Evolutionary conservation across 2,888 invertebrate genomes (phyloP).

Genomic region (Augochlorella aurata): DNA sequence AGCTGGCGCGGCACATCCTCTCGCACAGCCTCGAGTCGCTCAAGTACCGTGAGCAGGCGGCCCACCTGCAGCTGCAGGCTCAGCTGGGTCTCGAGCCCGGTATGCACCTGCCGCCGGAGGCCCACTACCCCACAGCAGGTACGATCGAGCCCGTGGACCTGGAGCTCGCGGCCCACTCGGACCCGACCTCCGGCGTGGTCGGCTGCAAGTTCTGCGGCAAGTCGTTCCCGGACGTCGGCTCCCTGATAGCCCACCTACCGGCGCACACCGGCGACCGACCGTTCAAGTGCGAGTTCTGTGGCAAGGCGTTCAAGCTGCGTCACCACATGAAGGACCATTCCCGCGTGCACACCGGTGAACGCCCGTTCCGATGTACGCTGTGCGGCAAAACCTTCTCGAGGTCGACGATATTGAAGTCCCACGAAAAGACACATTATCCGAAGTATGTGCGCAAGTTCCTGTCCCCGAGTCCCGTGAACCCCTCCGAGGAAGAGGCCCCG

Average conservation of each 20-base stretch:
- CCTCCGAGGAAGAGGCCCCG: conserved; percentile 88
- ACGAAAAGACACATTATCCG: conserved; percentile 96
- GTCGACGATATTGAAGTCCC: conserved; percentile 94
- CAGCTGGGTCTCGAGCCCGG: conserved; percentile 81
- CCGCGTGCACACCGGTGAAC: conserved; percentile 95
- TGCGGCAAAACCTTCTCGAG: conserved; percentile 96
- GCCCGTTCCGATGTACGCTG: conserved; percentile 93
- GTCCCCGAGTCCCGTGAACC: conserved; percentile 93
- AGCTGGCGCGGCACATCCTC: conserved; percentile 93
- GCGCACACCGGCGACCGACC: conserved; percentile 95
- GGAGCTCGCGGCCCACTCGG: conserved; percentile 85
- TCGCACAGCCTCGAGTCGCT: conserved; percentile 94
- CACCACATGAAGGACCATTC: conserved; percentile 98
- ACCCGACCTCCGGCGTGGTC: conserved; percentile 89
- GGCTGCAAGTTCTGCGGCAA: conserved; percentile 96
- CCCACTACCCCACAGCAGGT: conserved; percentile 80
- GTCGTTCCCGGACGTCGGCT: conserved; percentile 94
- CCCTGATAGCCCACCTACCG: conserved; percentile 93
- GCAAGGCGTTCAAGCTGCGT: conserved; percentile 94
- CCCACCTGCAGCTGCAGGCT: conserved; percentile 83
- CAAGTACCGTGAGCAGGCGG: conserved; percentile 90
- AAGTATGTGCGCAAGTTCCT: conserved; percentile 95
- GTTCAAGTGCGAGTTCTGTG: conserved; percentile 96
- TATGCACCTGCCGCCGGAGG: conserved; percentile 80
- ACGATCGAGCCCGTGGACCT: conserved; percentile 84